phyloP scores from a whole-genome alignment of 2,888 invertebrate species.

The Lottia gigantea region DNA sequence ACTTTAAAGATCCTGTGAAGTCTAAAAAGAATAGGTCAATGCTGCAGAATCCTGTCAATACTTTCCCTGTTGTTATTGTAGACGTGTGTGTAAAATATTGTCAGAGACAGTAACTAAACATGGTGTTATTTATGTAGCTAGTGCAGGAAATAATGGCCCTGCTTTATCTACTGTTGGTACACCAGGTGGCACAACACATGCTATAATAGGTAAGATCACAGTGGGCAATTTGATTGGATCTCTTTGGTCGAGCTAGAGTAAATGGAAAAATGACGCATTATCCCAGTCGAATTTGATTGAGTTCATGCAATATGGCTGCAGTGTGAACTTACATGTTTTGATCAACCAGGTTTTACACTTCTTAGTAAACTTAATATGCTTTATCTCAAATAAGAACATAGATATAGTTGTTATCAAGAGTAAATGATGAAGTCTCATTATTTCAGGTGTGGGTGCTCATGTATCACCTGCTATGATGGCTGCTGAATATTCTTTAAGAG shows the following conservation, averaged over 20 bases:
- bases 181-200: constrained; percentile 69
- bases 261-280: too few relatives aligned
- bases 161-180: constrained; percentile 90
- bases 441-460: constrained; percentile 89
- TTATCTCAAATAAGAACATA: too few relatives aligned
- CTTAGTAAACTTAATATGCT: too few relatives aligned
- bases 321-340: too few relatives aligned
- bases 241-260: too few relatives aligned
- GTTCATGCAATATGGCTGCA: too few relatives aligned
- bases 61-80: constrained; percentile 69
- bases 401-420: too few relatives aligned
- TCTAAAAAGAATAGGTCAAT: too few relatives aligned
- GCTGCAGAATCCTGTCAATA: too few relatives aligned
- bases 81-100: constrained; percentile 73
- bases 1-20: not conserved
- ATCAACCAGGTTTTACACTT: too few relatives aligned
- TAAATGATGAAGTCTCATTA: not conserved
- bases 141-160: constrained; percentile 95
- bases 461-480: constrained; percentile 98
- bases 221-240: too few relatives aligned
- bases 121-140: constrained; percentile 91
- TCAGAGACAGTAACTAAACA: constrained; percentile 81
- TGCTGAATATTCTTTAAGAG: constrained; percentile 91
- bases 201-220: constrained; percentile 79
- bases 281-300: too few relatives aligned